Conservation (phyloP, 2,888 invertebrate genomes). For the Caradrina kadenii region DNA sequence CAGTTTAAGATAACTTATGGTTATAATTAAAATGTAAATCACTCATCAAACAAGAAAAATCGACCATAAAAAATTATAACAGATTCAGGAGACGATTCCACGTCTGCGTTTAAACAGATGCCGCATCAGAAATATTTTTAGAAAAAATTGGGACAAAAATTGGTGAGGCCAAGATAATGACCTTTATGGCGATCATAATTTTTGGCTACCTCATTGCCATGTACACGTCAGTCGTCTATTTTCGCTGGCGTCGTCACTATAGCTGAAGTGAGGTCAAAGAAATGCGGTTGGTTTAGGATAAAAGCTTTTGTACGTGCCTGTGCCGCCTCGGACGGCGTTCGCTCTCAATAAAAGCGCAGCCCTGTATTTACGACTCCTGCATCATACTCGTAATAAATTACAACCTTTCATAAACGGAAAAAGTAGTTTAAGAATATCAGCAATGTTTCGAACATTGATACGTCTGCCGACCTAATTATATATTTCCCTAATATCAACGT, state of each 20-base stretch:
- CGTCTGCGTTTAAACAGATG: conserved; percentile 36
- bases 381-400: conserved; percentile 50
- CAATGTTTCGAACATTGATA: conserved; percentile 25
- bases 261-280: conserved; percentile 76
- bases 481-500: conserved; percentile 15
- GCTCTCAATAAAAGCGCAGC: conserved; percentile 71
- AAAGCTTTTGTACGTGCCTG: conserved; percentile 79
- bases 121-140: conserved; percentile 43
- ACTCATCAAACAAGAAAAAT: conserved; percentile 4
- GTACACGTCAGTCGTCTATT: conserved; percentile 76
- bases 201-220: conserved; percentile 72
- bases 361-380: conserved; percentile 69
- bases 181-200: conserved; percentile 78
- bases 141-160: conserved; percentile 63
- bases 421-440: conserved; percentile 1
- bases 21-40: conserved; percentile 21
- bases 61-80: conserved; percentile 1
- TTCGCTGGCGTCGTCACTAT: conserved; percentile 73
- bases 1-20: conserved; percentile 2
- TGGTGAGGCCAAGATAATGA: conserved; percentile 77
- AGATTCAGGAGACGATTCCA: conserved; percentile 2
- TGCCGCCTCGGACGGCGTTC: conserved; percentile 57
- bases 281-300: conserved; percentile 77
- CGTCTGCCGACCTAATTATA: conserved; percentile 1
- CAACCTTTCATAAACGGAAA: conserved; percentile 13